These are phyloP conservation scores for Vireo altiloquus DNA, from an alignment of 2,113 vertebrate species.

Conservation along the genomic window DNA sequence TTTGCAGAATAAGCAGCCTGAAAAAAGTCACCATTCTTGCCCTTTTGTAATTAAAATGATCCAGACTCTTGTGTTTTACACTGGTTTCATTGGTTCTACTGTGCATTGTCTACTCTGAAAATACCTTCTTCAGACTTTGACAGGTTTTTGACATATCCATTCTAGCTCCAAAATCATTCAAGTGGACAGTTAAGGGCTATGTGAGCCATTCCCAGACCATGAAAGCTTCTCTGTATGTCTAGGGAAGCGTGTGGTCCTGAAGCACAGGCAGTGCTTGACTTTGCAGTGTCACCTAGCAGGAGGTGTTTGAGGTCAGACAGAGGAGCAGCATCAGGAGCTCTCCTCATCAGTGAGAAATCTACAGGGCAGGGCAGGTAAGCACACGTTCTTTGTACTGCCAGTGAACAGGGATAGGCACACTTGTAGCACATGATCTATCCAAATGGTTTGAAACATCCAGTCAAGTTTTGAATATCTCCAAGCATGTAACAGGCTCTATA, in stretches of 20 bases:
- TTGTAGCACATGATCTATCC: background rate
- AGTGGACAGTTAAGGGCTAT: background rate
- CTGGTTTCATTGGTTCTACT: background rate
- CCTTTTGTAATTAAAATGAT: background rate
- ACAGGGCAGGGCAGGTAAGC: background rate
- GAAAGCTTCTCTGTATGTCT: background rate
- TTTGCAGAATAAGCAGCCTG: background rate
- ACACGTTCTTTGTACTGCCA: background rate
- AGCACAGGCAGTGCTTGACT: background rate
- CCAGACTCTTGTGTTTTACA: background rate
- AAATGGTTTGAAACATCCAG: background rate
- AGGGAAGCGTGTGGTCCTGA: background rate
- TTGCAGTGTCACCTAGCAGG: background rate
- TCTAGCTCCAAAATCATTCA: background rate
- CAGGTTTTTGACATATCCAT: background rate
- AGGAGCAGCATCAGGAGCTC: background rate
- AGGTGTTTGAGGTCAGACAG: background rate
- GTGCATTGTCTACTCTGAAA: background rate
- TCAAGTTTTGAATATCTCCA: background rate
- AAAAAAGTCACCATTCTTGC: background rate
- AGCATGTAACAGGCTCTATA: background rate
- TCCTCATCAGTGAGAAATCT: background rate
- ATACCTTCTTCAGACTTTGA: background rate
- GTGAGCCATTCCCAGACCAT: background rate
- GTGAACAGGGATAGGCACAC: background rate